These are phyloP conservation scores for Bembecia ichneumoniformis DNA, from an alignment of 2,888 invertebrate species.

Conservation along the genomic window DNA sequence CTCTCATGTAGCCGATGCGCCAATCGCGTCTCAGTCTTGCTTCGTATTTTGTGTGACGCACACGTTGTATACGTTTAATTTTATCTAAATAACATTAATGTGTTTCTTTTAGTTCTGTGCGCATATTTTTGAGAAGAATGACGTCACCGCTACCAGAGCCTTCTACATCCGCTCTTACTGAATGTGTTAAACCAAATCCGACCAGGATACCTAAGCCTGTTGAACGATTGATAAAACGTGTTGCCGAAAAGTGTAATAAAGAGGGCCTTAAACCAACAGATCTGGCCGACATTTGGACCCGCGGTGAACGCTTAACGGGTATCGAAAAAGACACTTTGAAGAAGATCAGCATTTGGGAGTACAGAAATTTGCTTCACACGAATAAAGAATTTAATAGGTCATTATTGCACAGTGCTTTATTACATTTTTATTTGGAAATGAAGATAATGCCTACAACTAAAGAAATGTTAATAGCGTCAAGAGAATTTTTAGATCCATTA, in stretches of 20 bases:
- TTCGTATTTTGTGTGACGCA: not conserved
- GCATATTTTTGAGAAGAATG: not conserved
- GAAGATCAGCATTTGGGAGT: not conserved
- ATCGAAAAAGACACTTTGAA: not conserved
- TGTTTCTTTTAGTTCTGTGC: not conserved
- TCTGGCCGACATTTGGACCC: not conserved
- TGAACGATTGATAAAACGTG: not conserved
- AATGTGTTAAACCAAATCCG: not conserved
- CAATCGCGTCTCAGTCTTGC: not conserved
- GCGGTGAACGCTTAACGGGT: not conserved
- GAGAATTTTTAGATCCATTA: constrained; percentile 15
- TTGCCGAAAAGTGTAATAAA: not conserved
- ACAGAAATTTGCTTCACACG: not conserved
- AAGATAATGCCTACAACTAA: constrained; percentile 19
- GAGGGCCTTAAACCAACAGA: not conserved
- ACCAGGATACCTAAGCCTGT: not conserved
- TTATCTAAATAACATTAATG: not conserved
- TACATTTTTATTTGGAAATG: constrained; percentile 14
- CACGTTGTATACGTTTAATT: not conserved
- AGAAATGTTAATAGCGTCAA: constrained; percentile 16
- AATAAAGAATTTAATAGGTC: constrained; percentile 15
- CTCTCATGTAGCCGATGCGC: too few species aligned
- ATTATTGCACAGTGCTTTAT: constrained; percentile 15
- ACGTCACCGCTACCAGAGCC: not conserved
- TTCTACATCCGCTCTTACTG: not conserved